Base-by-base conservation (phyloP, 2,797 vertebrate species). In the Knipowitschia caucasica region DNA sequence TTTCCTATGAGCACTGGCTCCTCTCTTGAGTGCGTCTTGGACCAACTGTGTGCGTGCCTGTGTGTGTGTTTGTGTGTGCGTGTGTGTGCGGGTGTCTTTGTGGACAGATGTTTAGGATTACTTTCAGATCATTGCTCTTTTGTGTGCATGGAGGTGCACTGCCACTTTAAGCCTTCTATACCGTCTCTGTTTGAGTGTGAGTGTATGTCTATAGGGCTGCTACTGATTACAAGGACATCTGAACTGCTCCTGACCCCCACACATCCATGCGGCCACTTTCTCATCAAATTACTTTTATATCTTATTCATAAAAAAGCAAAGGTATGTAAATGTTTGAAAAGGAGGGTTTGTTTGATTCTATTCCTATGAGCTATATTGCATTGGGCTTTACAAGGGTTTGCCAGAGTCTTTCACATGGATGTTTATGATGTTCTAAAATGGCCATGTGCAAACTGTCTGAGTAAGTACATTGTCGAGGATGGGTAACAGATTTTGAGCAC, bases 21-120 rank as follows among this genome's bases (percentile, higher is more conserved):
- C 84, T 84, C 80, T 82, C 83, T 84, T 78, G 77, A 61, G 76
- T 85, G 71, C 71, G 85, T 86, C 78, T 80, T 78, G 84, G 90
- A 85, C 88, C 88, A 91, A 90, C 86, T 85, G 87, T 64, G 71
- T 64, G 72, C 77, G 72, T 78, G 77, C 70, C n/a, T n/a, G n/a
- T n/a, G n/a, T n/a, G n/a, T n/a, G n/a, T n/a, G n/a, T n/a, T n/a
- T n/a, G n/a, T n/a, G n/a, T n/a, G n/a, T n/a, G n/a, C n/a, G n/a
- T n/a, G n/a, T n/a, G 72, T 86, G 85, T 83, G 80, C 77, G 83
- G 83, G n/a, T n/a, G n/a, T n/a, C 87, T 80, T 75, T 78, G 64
- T 68, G 87, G 88, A 89, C 91, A 90, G 89, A 91, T 90, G 91
- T 91, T 90, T 74, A 75, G 89, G 83, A 91, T 91, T 91, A 91